These are phyloP conservation scores for Corella eumyota DNA, from an alignment of 23 tunicate genomes.

Conservation along the genomic window DNA sequence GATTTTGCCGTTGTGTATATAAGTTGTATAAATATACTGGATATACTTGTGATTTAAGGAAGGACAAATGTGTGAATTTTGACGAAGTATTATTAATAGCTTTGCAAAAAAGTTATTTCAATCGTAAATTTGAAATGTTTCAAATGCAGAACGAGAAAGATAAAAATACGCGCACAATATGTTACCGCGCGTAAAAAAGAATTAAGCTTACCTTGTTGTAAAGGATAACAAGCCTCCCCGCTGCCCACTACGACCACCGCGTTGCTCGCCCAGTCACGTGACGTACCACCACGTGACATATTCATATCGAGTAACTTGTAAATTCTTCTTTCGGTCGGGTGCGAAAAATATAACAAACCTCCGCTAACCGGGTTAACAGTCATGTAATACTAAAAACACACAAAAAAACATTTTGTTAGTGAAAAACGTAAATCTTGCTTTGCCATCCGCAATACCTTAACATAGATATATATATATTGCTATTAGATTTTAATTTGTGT, in stretches of 20 bases:
- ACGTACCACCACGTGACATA: slow-evolving; percentile 15
- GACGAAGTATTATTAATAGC: no score
- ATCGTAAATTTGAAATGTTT: no score
- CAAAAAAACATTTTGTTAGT: background rate
- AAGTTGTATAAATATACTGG: no score
- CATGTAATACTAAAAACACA: slow-evolving; percentile 70
- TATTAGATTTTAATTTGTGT: no score
- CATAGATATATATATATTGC: no score
- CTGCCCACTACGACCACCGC: slow-evolving; percentile 68
- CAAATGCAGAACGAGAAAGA: no score
- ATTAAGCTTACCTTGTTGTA: slow-evolving; percentile 44
- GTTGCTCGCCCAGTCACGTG: slow-evolving; percentile 53
- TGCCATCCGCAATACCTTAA: no score
- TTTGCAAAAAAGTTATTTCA: no score
- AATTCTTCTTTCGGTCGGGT: slow-evolving; percentile 49
- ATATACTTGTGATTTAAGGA: no score
- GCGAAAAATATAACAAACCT: slow-evolving; percentile 57
- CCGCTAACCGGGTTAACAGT: slow-evolving; percentile 47
- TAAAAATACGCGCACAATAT: no score
- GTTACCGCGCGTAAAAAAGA: background rate
- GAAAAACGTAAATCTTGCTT: background rate
- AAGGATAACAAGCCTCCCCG: slow-evolving; percentile 61
- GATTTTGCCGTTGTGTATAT: no score
- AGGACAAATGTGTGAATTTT: no score
- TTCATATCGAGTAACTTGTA: slow-evolving; percentile 54